Conservation (phyloP, 2,888 invertebrate species). For the Tiliacea aurago region DNA sequence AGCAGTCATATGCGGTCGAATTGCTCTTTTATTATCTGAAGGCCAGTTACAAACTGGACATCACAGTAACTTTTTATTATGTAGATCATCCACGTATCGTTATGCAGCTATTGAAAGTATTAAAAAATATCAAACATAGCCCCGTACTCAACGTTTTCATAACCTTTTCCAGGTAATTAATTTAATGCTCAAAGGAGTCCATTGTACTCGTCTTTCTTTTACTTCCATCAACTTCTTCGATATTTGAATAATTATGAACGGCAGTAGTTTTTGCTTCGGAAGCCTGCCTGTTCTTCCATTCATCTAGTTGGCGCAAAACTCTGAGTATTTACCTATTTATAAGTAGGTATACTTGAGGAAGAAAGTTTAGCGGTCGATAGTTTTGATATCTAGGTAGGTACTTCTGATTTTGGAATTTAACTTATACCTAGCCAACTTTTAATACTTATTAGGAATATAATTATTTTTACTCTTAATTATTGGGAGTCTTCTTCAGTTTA, state of each 20-base stretch:
- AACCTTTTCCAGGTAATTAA: neutral
- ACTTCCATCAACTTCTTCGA: neutral
- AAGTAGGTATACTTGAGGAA: neutral
- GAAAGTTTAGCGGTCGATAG: neutral
- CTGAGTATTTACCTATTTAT: neutral
- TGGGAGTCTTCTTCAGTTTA: neutral
- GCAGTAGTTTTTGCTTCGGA: neutral
- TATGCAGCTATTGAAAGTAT: neutral
- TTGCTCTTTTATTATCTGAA: neutral
- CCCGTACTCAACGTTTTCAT: neutral
- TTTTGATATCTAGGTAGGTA: neutral
- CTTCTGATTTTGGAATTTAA: neutral
- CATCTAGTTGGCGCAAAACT: neutral
- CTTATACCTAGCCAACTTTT: neutral
- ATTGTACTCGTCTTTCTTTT: neutral
- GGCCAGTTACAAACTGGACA: neutral
- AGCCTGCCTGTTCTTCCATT: conserved; percentile 3
- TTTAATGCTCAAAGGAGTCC: neutral
- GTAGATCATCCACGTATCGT: neutral
- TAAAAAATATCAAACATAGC: neutral
- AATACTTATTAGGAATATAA: neutral
- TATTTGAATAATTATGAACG: neutral
- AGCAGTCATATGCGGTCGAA: neutral
- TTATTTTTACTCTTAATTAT: neutral
- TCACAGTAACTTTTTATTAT: neutral